Evolutionary conservation across 2,113 vertebrate species (phyloP), one percentile per base, ranked within the genome.

Genomic region (Triplophysa rosa): DNA sequence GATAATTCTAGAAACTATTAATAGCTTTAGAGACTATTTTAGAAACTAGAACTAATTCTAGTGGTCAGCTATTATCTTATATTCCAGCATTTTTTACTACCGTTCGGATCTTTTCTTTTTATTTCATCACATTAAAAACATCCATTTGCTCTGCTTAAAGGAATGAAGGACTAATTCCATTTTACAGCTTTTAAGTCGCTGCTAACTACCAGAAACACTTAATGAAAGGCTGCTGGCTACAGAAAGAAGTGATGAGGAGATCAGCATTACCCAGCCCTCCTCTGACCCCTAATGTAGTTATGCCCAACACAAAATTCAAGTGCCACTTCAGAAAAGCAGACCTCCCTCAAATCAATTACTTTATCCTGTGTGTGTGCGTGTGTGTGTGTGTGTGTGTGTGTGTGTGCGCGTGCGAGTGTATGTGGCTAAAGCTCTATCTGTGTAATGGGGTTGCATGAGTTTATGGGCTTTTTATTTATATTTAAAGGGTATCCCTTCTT

Each of bases 231-330:
- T 91, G 56, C 84, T 83, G 84, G 90, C 85, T 73, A 52, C 87
- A 86, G 86, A 86, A 86, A 85, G 90, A 83, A 91, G 87, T 89
- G 85, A 87, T 89, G 83, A 92, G 90, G 85, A 91, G 83, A 82
- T 88, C 88, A 86, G 84, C 84, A 84, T 86, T 79, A 90, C 87
- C 88, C 90, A 87, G 83, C 81, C 80, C 80, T 80, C 87, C 87
- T 87, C 86, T 12, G 49, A 91, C 86, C 88, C 85, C 86, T 89
- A 93, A 93, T 90, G 91, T 66, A 89, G 89, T 91, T 92, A 93
- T 59, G 87, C 68, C 75, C 84, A 87, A 86, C 88, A 90, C 68
- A 87, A 87, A 85, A 84, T 90, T 88, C 83, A 88, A 84, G 80
- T 88, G 84, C 47, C 84, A 88, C 89, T 90, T 87, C 85, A 89